Evolutionary conservation across 2,888 invertebrate genomes (phyloP), one percentile per base, ranked within the genome.

Genomic region (Eremobia ochroleuca): DNA sequence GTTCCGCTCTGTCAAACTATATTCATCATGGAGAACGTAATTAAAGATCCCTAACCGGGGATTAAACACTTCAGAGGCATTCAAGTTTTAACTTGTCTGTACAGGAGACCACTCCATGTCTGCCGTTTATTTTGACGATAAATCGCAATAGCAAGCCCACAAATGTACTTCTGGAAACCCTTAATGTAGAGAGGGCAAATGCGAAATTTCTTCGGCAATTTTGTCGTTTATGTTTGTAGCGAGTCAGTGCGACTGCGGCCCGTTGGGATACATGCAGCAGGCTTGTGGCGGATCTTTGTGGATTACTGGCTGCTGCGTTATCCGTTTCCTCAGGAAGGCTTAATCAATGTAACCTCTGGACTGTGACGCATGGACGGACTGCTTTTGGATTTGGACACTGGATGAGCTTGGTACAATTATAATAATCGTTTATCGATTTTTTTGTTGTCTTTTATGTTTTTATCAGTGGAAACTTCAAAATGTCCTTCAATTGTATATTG

Each of bases 251-350:
- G 49, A 40, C 34, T 69, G 40, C 25, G 84, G 76, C 82, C 85
- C 88, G 84, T 83, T 83, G 85, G 90, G 91, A 89, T 90, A 66
- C 31, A 79, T 52, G 88, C 88, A 89, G 87, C 79, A 85, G 89
- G 89, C 88, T 92, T 92, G 91, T 61, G 90, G 91, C 78, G 86
- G 91, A 92, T 92, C 87, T 89, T 81, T 79, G 69, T 74, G 90
- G 92, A 91, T 93, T 93, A 93, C 83, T 64, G 76, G 83, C 73
- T 86, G 88, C 85, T 88, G 89, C 89, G 91, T 90, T 87, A 88
- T 85, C 86, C 83, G 79, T 81, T 85, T 83, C 83, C 87, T 87
- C 81, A 75, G 81, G 75, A 76, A 77, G 75, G 76, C 81, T 87
- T 76, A 76, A 80, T 87, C 87, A 83, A 82, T 86, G 79, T 88